Evolutionary conservation across 2,113 vertebrate genomes (phyloP), one percentile per base, ranked within the genome.

Genomic region (Ahaetulla prasina): DNA sequence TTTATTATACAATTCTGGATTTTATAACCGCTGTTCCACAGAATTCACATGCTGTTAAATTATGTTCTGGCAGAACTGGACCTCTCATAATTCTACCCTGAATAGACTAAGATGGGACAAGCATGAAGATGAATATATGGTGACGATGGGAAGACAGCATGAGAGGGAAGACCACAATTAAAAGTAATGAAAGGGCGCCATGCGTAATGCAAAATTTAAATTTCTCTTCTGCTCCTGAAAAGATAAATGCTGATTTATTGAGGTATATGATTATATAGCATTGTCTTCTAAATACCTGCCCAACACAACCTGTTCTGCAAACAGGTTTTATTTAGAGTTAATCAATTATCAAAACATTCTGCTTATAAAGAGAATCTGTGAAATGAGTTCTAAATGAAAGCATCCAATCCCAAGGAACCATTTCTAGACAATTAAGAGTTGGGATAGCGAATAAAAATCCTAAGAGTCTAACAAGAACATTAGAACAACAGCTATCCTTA

Each of bases 271-370:
- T 93, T 87, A 87, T 39, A 92, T 39, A 93, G 85, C 25, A 87
- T 0, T 25, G 25, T 12, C 88, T 60, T 63, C 89, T 92, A 94
- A 49, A 90, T 50, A 52, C 92, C 20, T 16, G n/a, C 22, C 60
- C 90, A 74, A 68, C 92, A 94, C 45, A 89, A 94, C 30, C 93
- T 91, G 93, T 85, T n/a, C 87, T 93, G 91, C 80, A 95, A 94
- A 94, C 74, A 95, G 0, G 0, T 94, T 94, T 94, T 45, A 91
- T 86, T 93, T 94, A 93, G 90, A 84, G 23, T 0, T 90, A 60
- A 93, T 87, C 91, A 94, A 93, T 90, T 91, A 94, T 12, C 43
- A 85, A 23, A 55, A 85, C 20, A n/a, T 88, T 53, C 52, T n/a
- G 9, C 43, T 35, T 89, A 84, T 35, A 55, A 85, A 88, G 22